Evolutionary conservation across 2,797 vertebrate genomes (phyloP).

Genomic region (Enteromius viviparus): DNA sequence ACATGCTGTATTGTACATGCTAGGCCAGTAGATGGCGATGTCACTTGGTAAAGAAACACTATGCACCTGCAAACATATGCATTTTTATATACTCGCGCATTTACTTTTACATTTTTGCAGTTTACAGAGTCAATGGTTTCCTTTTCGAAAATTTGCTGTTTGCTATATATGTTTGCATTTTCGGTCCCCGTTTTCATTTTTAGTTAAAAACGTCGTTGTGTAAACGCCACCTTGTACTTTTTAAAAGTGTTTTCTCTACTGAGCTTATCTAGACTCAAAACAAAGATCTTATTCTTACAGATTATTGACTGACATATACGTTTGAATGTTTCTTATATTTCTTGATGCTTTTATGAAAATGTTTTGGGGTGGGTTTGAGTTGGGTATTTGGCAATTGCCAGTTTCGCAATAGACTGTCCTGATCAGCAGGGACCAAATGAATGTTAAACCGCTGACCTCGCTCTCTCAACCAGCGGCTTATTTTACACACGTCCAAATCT

Average conservation of each 20-base stretch:
- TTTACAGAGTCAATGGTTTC: neutral
- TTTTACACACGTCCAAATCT: slow-evolving; percentile 54
- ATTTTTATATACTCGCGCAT: neutral
- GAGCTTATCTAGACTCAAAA: neutral
- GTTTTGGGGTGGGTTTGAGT: slow-evolving; percentile 40
- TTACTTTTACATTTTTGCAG: neutral
- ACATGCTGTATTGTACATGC: neutral
- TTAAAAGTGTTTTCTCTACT: neutral
- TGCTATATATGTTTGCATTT: neutral
- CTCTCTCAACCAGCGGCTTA: slow-evolving; percentile 65
- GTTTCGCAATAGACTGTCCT: slow-evolving; percentile 75
- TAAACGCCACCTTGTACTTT: neutral
- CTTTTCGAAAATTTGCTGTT: neutral
- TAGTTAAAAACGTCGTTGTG: neutral
- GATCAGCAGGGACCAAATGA: slow-evolving; percentile 76
- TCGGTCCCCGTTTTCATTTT: neutral
- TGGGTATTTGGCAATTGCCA: slow-evolving; percentile 66
- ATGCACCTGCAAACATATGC: neutral
- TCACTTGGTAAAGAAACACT: neutral
- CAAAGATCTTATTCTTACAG: slow-evolving; percentile 17
- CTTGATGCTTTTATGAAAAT: slow-evolving; percentile 68
- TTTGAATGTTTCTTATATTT: slow-evolving; percentile 31
- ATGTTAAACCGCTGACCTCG: slow-evolving; percentile 72
- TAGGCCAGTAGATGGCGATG: neutral
- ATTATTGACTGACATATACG: slow-evolving; percentile 51